Evolutionary conservation across 2,113 vertebrate genomes (phyloP).

Genomic region (Carassius gibelio): DNA sequence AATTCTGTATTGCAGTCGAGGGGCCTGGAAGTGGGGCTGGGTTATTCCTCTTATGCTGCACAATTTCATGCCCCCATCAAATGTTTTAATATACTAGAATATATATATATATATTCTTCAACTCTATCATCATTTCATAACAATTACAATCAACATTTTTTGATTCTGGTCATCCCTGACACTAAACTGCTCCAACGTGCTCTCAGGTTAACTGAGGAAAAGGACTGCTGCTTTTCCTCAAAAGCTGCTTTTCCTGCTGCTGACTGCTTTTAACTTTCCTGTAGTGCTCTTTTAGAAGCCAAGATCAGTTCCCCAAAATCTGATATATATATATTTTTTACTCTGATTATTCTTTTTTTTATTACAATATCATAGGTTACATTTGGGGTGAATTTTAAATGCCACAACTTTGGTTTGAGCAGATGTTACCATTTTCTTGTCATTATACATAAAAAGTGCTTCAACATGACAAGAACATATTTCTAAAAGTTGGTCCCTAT

Average conservation of each 20-base stretch:
- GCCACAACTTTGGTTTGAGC: neutral
- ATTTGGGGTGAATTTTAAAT: neutral
- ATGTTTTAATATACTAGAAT: neutral
- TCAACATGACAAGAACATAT: neutral
- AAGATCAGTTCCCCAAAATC: neutral
- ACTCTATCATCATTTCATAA: slow-evolving; percentile 46
- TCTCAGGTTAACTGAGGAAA: slow-evolving; percentile 34
- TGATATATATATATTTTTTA: no score
- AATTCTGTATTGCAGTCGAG: neutral
- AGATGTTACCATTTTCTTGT: neutral
- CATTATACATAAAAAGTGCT: neutral
- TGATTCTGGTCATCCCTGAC: slow-evolving; percentile 40
- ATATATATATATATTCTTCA: neutral
- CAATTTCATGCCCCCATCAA: neutral
- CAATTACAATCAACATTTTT: slow-evolving; percentile 5
- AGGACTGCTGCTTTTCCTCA: slow-evolving; percentile 7
- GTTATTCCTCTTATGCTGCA: neutral
- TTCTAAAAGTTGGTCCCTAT: neutral
- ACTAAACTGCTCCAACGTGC: slow-evolving; percentile 45
- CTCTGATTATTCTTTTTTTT: neutral
- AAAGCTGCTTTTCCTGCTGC: no score
- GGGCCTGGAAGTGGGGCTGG: neutral
- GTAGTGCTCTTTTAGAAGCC: slow-evolving; percentile 28
- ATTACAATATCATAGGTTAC: neutral
- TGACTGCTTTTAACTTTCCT: slow-evolving; percentile 4